phyloP scores from a whole-genome alignment of 2,797 vertebrate species.

The Brotula barbata region DNA sequence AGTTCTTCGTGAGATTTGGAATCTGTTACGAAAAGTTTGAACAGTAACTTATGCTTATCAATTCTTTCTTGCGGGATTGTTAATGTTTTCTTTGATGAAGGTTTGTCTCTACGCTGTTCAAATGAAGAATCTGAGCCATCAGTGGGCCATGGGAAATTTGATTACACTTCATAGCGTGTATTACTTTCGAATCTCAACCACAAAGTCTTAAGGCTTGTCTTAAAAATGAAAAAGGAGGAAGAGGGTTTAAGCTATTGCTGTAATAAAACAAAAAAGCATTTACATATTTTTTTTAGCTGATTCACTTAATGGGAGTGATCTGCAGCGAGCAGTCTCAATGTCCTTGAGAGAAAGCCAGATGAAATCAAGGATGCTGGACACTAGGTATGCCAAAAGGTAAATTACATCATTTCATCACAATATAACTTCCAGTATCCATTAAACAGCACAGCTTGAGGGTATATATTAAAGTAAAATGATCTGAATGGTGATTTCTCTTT shows the following conservation, averaged over 20 bases:
- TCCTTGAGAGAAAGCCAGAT: slow-evolving; percentile 42
- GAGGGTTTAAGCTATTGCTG: slow-evolving; percentile 8
- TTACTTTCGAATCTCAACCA: slow-evolving; percentile 36
- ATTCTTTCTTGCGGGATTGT: no score
- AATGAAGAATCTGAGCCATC: slow-evolving; percentile 41
- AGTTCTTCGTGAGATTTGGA: no score
- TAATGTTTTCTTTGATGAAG: neutral
- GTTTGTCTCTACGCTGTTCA: slow-evolving; percentile 6
- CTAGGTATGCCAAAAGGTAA: slow-evolving; percentile 32
- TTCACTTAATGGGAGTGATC: slow-evolving; percentile 44
- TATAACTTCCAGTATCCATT: slow-evolving; percentile 13
- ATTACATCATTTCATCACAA: slow-evolving; percentile 17
- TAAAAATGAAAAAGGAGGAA: slow-evolving; percentile 28
- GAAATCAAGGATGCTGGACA: slow-evolving; percentile 30
- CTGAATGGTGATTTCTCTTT: neutral
- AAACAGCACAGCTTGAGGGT: neutral
- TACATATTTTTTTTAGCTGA: slow-evolving; percentile 36
- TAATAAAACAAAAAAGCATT: slow-evolving; percentile 31
- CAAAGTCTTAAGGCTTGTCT: slow-evolving; percentile 37
- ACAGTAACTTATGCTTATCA: no score
- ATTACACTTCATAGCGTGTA: slow-evolving; percentile 13
- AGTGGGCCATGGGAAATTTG: slow-evolving; percentile 39
- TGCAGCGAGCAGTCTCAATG: slow-evolving; percentile 41
- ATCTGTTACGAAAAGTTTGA: no score
- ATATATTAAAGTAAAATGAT: neutral